phyloP scores from a whole-genome alignment of 2,797 vertebrate genomes.

The Natrix natrix region DNA sequence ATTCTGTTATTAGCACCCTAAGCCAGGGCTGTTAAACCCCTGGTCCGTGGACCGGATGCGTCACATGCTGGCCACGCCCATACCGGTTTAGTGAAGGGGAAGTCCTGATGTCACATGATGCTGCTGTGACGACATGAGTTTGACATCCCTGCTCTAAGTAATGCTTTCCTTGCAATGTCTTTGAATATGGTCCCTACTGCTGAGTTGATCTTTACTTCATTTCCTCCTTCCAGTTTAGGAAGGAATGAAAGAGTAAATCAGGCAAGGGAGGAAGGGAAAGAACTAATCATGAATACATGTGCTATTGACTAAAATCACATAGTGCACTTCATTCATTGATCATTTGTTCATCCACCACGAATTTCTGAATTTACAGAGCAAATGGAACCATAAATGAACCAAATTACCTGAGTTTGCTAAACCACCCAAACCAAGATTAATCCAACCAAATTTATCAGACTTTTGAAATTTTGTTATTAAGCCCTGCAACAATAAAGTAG shows the following conservation, averaged over 20 bases:
- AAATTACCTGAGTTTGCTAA: not conserved
- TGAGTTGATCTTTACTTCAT: not conserved
- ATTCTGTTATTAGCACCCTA: not conserved
- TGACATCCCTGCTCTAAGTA: not conserved
- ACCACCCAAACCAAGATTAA: not conserved
- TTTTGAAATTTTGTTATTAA: not conserved
- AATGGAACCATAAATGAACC: not conserved
- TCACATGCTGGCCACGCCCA: too few relatives aligned
- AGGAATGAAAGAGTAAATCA: not conserved
- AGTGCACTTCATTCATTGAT: not conserved
- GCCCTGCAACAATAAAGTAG: not conserved
- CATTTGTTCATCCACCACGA: not conserved
- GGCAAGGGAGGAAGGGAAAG: not conserved
- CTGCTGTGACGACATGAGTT: too few relatives aligned
- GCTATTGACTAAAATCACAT: not conserved
- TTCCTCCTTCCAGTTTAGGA: not conserved
- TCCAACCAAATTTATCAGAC: not conserved
- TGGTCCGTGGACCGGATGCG: too few relatives aligned
- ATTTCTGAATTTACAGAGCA: not conserved
- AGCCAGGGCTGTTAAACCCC: too few relatives aligned
- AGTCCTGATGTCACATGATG: too few relatives aligned
- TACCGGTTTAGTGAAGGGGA: too few relatives aligned
- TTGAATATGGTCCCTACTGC: not conserved
- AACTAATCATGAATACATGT: not conserved
- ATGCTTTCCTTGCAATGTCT: not conserved